Base-by-base conservation (phyloP, 2,888 invertebrate species). In the Lissocephala sabroskyi region DNA sequence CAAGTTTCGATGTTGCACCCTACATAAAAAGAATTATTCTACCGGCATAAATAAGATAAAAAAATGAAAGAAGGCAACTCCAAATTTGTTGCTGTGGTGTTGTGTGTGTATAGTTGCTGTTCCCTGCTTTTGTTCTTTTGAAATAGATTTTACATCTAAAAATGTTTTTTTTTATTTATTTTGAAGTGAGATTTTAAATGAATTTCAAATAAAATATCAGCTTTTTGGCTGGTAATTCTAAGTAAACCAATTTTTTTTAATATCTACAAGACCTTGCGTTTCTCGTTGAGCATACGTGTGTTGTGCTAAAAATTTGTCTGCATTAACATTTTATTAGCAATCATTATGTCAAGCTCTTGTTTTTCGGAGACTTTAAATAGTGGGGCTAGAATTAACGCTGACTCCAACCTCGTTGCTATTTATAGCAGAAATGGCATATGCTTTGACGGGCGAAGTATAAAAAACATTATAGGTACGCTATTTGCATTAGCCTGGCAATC, bases 381-480 rank as follows among this genome's bases (percentile, higher is more conserved):
- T 30, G 45, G 64, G 37, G 56, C 70, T 53, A 52, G 54, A 47
- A 49, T 64, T 49, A 56, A 65, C 39, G 66, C 75, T 23, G 82
- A 82, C 51, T 77, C 82, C 14, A 84, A 85, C 60, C 66, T 95
- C 81, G 90, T 93, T 76, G 91, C 95, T 83, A 90, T 95, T 82
- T 93, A 94, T 82, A 92, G 92, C 82, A 92, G 93, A 86, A 94
- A 94, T 89, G 94, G 94, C 68, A 90, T 95, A 58, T 91, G 91
- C 52, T 91, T 92, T 53, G 94, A 95, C 85, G 91, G 91, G 79
- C 90, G 91, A 73, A 90, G 92, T 64, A 88, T 95, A 55, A 91
- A 93, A 73, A 91, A 89, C 68, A 87, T 93, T 61, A 88, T 95
- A 86, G 91, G 94, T 94, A 9, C 10, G 14, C 18, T 2, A n/a